phyloP scores from a whole-genome alignment of 2,888 invertebrate genomes.

The Sericinus montela region DNA sequence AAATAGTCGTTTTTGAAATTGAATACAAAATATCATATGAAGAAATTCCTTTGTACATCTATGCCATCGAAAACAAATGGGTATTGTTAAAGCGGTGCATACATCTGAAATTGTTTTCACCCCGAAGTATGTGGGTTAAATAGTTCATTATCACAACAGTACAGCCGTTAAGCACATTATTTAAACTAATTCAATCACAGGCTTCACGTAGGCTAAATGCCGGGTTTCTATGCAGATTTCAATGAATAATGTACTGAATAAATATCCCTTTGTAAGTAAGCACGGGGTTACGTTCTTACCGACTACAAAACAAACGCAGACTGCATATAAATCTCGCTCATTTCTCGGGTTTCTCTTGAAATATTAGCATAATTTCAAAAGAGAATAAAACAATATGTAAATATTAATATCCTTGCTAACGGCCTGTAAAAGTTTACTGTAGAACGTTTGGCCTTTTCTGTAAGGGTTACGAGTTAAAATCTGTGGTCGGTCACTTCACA shows the following conservation, averaged over 20 bases:
- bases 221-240: conserved; percentile 28
- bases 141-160: conserved; percentile 68
- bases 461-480: no score
- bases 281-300: conserved; percentile 1
- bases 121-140: conserved; percentile 53
- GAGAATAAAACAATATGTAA: background rate
- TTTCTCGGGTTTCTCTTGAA: background rate
- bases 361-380: background rate
- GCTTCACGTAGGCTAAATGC: conserved; percentile 30
- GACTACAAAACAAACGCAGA: background rate
- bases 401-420: no score
- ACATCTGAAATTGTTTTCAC: conserved; percentile 47
- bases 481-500: no score
- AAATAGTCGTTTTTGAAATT: conserved; percentile 35
- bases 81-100: conserved; percentile 39
- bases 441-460: no score
- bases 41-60: conserved; percentile 36
- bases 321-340: background rate
- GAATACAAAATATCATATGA: conserved; percentile 19
- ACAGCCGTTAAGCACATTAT: conserved; percentile 58
- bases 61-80: conserved; percentile 32
- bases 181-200: conserved; percentile 38
- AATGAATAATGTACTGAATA: conserved; percentile 27
- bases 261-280: conserved; percentile 5
- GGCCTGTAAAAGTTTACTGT: no score